Base-by-base conservation (phyloP, 2,113 vertebrate species). In the Atlantisia rogersi region DNA sequence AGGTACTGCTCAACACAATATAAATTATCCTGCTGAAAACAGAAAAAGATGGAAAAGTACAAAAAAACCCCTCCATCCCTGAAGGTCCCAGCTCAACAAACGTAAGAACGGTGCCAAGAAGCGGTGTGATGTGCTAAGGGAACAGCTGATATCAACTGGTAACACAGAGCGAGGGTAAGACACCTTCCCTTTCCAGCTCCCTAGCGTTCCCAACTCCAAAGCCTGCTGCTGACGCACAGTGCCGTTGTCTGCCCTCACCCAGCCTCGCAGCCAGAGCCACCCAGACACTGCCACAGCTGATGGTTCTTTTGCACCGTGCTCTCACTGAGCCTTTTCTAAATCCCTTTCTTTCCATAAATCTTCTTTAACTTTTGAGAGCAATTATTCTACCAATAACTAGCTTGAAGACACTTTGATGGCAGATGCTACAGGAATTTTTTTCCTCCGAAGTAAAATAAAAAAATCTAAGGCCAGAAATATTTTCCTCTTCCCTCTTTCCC, bases 231-330 rank as follows among this genome's bases (percentile, higher is more conserved):
- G 9, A 50, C 35, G 24, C 64, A 35, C 68, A 63, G 62, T 9
- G 3, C 14, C 0, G 0, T 31, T 22, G 24, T 48, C 12, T 2
- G 20, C 52, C 21, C 52, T 55, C 58, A 59, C 19, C 32, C 0
- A 1, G 32, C 19, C 74, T 42, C 1, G 0, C 59, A 50, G 8
- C 5, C 18, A 64, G 58, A 58, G 37, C 16, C 62, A 52, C 63
- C 39, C 24, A 19, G 19, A n/a, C 1, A 24, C 55, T 26, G 6
- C 17, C 5, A 10, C 4, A 4, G 17, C 70, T 15, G 15, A 42
- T 2, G 4, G 14, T 29, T 32, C 46, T 39, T 42, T 18, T n/a
- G 42, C 32, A 52, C 10, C 56, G 16, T 5, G 19, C 31, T 68
- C 58, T 42, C 53, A 62, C 25, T 8, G 19, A 46, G 75, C 56